Evolutionary conservation across 2,113 vertebrate genomes (phyloP), one percentile per base, ranked within the genome.

Genomic region (Colossoma macropomum): DNA sequence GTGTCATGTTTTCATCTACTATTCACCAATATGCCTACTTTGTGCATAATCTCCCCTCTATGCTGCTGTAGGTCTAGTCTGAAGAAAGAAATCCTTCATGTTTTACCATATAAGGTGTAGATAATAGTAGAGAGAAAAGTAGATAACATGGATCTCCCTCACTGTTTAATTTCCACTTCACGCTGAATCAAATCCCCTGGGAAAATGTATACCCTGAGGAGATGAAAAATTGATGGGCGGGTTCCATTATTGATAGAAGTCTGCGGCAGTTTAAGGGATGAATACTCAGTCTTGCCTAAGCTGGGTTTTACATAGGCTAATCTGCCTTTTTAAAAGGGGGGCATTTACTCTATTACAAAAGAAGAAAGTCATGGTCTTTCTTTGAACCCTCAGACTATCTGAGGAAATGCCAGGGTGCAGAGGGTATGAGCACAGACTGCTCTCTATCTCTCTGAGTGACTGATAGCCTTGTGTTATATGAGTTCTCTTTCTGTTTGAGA

Each of bases 181-280:
- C 25, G n/a, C 69, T 86, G 84, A 91, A 90, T 88, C 86, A 92
- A 92, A 90, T 84, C 81, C 84, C 77, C 79, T 78, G 60, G 85
- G 88, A 88, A 82, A 86, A 82, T 69, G 34, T 87, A 84, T 87
- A 88, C 86, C 89, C 81, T 45, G 77, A 87, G 85, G 90, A 90
- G 84, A 93, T 90, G 86, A 84, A 86, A 91, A 88, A 86, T 87
- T 78, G 90, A 89, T 71, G 72, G 88, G 81, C 81, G 85, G 78
- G 86, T 87, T 90, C 88, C 72, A 86, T 93, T 93, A 93, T 93
- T 93, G 93, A 93, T 90, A 90, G 86, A 91, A 89, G 89, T 92
- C 87, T 78, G 75, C 9, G 2, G 78, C 87, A 89, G 88, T 87
- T 87, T 89, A 89, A 90, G 86, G 88, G 90, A 91, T 90, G 72